phyloP scores from a whole-genome alignment of 2,888 invertebrate genomes.

The Tridacna gigas region DNA sequence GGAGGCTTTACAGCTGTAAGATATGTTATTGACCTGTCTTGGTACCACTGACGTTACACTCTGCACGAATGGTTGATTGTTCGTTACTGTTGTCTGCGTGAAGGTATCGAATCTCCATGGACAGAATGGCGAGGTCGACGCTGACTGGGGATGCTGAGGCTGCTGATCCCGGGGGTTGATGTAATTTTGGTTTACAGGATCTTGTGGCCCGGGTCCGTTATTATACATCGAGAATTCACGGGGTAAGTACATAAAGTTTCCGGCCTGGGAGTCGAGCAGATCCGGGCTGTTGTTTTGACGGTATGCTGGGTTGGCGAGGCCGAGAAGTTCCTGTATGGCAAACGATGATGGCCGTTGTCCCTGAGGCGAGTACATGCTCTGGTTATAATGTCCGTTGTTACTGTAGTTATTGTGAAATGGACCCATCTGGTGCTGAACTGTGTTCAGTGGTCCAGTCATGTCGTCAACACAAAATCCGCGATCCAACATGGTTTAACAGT shows the following conservation, averaged over 20 bases:
- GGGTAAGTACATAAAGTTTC: slow-evolving; percentile 60
- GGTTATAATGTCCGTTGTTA: slow-evolving; percentile 70
- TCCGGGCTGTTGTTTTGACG: slow-evolving; percentile 70
- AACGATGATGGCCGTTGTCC: slow-evolving; percentile 92
- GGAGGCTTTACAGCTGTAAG: slow-evolving; percentile 64
- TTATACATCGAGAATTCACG: slow-evolving; percentile 54
- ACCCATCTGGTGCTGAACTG: slow-evolving; percentile 64
- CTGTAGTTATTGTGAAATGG: slow-evolving; percentile 68
- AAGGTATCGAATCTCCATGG: slow-evolving; percentile 75
- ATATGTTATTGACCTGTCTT: slow-evolving; percentile 56
- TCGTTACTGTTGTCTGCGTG: slow-evolving; percentile 54
- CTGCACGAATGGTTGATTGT: slow-evolving; percentile 41
- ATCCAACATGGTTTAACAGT: slow-evolving; percentile 45
- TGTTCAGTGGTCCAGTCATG: slow-evolving; percentile 62
- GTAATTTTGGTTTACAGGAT: slow-evolving; percentile 46
- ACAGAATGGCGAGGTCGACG: slow-evolving; percentile 67
- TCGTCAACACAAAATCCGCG: slow-evolving; percentile 60
- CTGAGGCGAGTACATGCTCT: slow-evolving; percentile 81
- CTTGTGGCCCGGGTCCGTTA: slow-evolving; percentile 38
- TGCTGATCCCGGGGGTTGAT: slow-evolving; percentile 52
- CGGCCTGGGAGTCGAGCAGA: slow-evolving; percentile 65
- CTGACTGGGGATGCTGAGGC: slow-evolving; percentile 60
- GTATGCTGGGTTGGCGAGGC: slow-evolving; percentile 82
- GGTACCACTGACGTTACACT: slow-evolving; percentile 51
- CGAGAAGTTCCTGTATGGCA: slow-evolving; percentile 94